Evolutionary conservation across 2,797 vertebrate genomes (phyloP), one percentile per base, ranked within the genome.

Genomic region (Poeciliopsis gracilis): DNA sequence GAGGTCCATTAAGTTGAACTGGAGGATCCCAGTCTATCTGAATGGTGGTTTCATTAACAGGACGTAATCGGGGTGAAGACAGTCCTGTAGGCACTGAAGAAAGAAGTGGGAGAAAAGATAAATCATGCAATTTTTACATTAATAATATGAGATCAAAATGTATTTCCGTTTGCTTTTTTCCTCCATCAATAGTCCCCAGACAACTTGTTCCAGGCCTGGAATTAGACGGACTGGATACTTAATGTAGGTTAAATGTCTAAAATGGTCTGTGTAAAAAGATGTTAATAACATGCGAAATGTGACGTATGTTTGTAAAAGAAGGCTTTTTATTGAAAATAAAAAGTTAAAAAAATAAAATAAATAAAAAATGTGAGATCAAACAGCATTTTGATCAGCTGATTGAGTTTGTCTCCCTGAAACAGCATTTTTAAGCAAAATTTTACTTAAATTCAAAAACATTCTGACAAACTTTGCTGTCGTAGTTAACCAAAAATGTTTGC

Each of bases 1-100:
- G 77, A 49, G 97, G 97, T 1, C 97, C 97, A 49, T 99, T 97
- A 79, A 96, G 91, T 80, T 97, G 92, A 41, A 86, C 85, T 3
- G 98, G 97, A 53, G 93, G 90, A 43, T 94, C 86, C 97, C 98
- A 98, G 45, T 80, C 84, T 82, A 98, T 93, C 72, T 91, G 92
- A 87, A 97, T 88, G 0, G 81, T 87, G 36, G 96, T 96, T 88
- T 95, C 95, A 89, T 97, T 97, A 81, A 97, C 78, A 71, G 91
- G 94, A 87, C 94, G 82, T 47, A 97, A 82, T 43, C 0, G 72
- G 75, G 96, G 97, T 23, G 93, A 82, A 82, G 75, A 93, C 82
- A 98, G 75, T 75, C 93, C 96, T 81, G 87, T 84, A 82, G 97
- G 97, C 79, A 96, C 98, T 99, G 86, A 59, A 13, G 76, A 71